These are phyloP conservation scores for Dendrolimus houi DNA, from an alignment of 2,888 invertebrate species.

Conservation along the genomic window DNA sequence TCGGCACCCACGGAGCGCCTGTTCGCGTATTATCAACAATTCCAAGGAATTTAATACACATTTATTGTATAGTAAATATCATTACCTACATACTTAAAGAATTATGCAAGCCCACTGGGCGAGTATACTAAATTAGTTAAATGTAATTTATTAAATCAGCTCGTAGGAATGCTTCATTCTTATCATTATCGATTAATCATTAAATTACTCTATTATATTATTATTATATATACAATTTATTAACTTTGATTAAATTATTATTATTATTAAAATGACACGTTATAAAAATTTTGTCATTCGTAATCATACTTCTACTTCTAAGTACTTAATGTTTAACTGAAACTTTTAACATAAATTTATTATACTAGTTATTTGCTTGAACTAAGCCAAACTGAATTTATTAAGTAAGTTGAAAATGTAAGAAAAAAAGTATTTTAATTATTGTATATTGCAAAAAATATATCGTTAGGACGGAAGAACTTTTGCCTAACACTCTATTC, in stretches of 20 bases:
- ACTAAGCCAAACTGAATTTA: constrained; percentile 77
- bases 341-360: constrained; percentile 75
- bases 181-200: constrained; percentile 77
- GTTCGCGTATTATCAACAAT: constrained; percentile 62
- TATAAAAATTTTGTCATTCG: constrained; percentile 76
- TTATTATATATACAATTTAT: constrained; percentile 76
- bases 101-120: constrained; percentile 65
- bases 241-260: constrained; percentile 77
- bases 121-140: constrained; percentile 81
- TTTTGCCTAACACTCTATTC: neutral
- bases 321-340: constrained; percentile 74
- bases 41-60: constrained; percentile 66
- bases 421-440: constrained; percentile 72
- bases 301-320: constrained; percentile 76
- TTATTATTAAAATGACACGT: constrained; percentile 73
- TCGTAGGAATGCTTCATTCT: constrained; percentile 77
- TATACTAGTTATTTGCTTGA: constrained; percentile 77
- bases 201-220: constrained; percentile 77
- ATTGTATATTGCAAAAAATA: constrained; percentile 60
- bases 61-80: constrained; percentile 70
- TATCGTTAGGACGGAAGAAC: neutral
- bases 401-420: constrained; percentile 75
- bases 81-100: constrained; percentile 62
- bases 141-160: constrained; percentile 79
- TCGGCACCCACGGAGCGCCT: constrained; percentile 45